phyloP scores from a whole-genome alignment of 2,797 vertebrate species.

The Hypotaenidia philippensis region DNA sequence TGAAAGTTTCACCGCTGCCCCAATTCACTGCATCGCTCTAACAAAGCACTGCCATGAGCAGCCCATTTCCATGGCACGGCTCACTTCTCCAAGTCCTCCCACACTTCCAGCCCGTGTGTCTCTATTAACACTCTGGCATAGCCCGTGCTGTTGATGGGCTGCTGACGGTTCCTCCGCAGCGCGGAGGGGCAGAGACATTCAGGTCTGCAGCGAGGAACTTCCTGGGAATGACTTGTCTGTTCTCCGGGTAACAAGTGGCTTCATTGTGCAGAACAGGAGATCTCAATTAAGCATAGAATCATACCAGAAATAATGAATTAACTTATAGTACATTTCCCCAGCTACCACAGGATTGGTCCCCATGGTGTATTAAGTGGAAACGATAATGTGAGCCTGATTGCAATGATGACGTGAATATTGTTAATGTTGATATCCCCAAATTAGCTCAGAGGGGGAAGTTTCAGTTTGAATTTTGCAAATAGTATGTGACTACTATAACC shows the following conservation, averaged over 20 bases:
- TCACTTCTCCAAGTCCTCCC: neutral
- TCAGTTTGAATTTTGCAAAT: slow-evolving; percentile 17
- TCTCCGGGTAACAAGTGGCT: neutral
- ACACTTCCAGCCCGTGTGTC: neutral
- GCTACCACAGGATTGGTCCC: slow-evolving; percentile 45
- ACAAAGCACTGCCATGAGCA: neutral
- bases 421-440: slow-evolving; percentile 49
- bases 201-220: neutral
- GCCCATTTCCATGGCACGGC: neutral
- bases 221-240: neutral
- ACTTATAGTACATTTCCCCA: slow-evolving; percentile 32
- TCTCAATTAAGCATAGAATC: slow-evolving; percentile 33
- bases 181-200: fast-evolving
- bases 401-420: slow-evolving; percentile 43
- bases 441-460: slow-evolving; percentile 24
- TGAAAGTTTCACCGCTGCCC: neutral
- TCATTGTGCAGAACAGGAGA: slow-evolving; percentile 43
- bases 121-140: neutral
- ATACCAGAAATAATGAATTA: slow-evolving; percentile 51
- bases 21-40: neutral
- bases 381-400: slow-evolving; percentile 60
- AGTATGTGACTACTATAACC: slow-evolving; percentile 1
- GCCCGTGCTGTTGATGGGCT: fast-evolving
- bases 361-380: slow-evolving; percentile 55
- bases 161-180: neutral